phyloP scores from a whole-genome alignment of 2,888 invertebrate species.

The Timandra comae region DNA sequence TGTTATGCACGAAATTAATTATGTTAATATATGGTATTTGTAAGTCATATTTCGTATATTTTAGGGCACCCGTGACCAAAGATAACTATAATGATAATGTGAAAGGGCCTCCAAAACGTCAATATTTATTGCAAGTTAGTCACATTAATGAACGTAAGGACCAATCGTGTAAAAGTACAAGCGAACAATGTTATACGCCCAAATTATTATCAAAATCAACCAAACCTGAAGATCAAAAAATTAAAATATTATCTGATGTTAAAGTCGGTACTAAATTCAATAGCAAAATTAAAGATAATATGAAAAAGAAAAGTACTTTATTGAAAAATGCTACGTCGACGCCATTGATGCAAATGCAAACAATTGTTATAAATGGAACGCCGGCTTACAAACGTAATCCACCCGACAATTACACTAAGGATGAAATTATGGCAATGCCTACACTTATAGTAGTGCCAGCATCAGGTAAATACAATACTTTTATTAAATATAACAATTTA shows the following conservation, averaged over 20 bases:
- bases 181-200: no score
- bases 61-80: slow-evolving; percentile 31
- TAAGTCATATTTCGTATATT: no score
- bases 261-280: slow-evolving; percentile 47
- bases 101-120: slow-evolving; percentile 17
- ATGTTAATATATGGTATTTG: no score
- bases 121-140: slow-evolving; percentile 17
- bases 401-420: slow-evolving; percentile 45
- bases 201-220: slow-evolving; percentile 7
- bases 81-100: slow-evolving; percentile 23
- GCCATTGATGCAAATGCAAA: slow-evolving; percentile 50
- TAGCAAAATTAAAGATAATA: slow-evolving; percentile 15
- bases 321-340: slow-evolving; percentile 45
- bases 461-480: slow-evolving; percentile 46
- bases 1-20: no score
- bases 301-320: slow-evolving; percentile 27
- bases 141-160: slow-evolving; percentile 17
- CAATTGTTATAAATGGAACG: slow-evolving; percentile 59
- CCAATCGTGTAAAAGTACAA: slow-evolving; percentile 17
- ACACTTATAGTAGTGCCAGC: slow-evolving; percentile 62
- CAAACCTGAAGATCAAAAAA: slow-evolving; percentile 43
- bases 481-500: no score
- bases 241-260: slow-evolving; percentile 61
- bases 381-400: slow-evolving; percentile 39
- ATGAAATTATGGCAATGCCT: slow-evolving; percentile 75